Conservation (phyloP, 2,113 vertebrate genomes). For the Mus pahari region DNA sequence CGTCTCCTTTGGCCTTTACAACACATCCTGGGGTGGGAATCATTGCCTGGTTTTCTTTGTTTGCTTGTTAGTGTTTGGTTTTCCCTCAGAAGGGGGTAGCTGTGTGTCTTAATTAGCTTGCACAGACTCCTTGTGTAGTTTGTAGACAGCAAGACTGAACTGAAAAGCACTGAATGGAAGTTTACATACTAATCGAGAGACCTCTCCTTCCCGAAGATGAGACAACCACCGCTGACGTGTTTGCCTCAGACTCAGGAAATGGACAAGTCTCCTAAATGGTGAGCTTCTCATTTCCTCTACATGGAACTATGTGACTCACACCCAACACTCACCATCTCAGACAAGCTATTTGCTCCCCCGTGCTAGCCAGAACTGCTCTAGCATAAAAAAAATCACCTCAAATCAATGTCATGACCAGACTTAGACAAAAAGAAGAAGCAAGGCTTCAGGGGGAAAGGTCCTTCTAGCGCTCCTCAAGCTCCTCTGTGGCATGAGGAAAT, state of each 20-base stretch:
- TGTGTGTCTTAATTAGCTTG: not conserved
- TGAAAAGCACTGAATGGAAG: not conserved
- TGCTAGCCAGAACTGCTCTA: not conserved
- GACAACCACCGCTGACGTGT: not conserved
- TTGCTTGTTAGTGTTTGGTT: no score
- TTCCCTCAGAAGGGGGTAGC: not conserved
- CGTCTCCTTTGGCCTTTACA: not conserved
- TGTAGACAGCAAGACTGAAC: not conserved
- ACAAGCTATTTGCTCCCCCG: not conserved
- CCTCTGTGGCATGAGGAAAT: not conserved
- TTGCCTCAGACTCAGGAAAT: not conserved
- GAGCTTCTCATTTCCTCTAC: not conserved
- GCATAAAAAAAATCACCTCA: not conserved
- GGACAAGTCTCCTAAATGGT: not conserved
- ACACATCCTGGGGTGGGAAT: not conserved
- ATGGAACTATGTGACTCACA: not conserved
- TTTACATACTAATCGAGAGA: not conserved
- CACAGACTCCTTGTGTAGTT: not conserved
- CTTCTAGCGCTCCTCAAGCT: not conserved
- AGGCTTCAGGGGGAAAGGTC: not conserved
- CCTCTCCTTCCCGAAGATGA: not conserved
- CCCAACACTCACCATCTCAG: not conserved
- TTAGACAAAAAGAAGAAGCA: slow-evolving; percentile 18
- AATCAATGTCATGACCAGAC: not conserved
- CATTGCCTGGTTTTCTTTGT: not conserved